Conservation (phyloP, 92 coral and sea anemone genomes). For the Zoanthus solanderi region DNA sequence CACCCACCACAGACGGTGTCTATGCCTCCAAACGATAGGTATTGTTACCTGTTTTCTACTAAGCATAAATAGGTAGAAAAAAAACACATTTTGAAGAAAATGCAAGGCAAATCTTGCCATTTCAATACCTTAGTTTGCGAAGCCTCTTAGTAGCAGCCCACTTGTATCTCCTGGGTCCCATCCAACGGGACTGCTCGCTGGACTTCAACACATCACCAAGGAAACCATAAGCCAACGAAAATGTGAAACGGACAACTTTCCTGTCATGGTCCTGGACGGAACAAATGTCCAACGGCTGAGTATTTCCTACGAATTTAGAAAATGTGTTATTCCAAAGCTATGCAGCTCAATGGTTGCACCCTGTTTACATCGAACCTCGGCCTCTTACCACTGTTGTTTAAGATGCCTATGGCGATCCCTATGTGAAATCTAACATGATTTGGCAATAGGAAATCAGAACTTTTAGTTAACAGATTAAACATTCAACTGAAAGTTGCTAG, state of each 20-base stretch:
- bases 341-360: not conserved
- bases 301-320: constrained; percentile 53
- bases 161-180: constrained; percentile 92
- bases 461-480: no score
- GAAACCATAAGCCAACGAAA: constrained; percentile 87
- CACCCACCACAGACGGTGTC: no score
- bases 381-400: no score
- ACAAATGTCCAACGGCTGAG: constrained; percentile 79
- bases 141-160: constrained; percentile 87
- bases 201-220: constrained; percentile 88
- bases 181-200: constrained; percentile 88
- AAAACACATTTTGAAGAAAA: not conserved
- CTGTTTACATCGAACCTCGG: no score
- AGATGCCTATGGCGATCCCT: no score
- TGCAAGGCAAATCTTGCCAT: not conserved
- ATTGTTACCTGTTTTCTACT: no score
- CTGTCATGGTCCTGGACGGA: constrained; percentile 75
- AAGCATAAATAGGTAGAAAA: not conserved
- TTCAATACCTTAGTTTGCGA: constrained; percentile 69
- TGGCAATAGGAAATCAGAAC: no score
- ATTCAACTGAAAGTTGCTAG: no score
- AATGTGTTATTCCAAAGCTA: not conserved
- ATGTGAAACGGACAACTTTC: constrained; percentile 75
- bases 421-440: no score
- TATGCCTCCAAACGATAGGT: no score